These are phyloP conservation scores for Pogonomyrmex barbatus DNA, from an alignment of 1,140 invertebrate species.

Conservation along the genomic window DNA sequence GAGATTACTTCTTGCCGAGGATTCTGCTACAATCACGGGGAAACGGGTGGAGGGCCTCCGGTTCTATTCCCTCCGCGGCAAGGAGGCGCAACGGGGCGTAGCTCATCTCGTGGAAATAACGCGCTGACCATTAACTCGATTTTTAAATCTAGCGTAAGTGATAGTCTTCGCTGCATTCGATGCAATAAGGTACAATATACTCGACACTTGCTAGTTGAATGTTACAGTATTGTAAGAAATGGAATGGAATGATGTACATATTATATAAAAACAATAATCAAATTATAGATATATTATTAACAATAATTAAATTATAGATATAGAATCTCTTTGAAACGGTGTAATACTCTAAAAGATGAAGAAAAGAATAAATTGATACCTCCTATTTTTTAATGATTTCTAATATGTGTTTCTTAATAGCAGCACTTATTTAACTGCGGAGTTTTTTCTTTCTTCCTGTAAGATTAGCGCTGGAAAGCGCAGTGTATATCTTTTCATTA, in stretches of 20 bases:
- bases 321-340: neutral
- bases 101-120: constrained; percentile 57
- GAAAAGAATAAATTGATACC: neutral
- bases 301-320: neutral
- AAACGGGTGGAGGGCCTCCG: neutral
- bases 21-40: constrained; percentile 52
- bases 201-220: constrained; percentile 6
- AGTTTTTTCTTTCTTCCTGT: neutral
- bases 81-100: constrained; percentile 44
- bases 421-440: constrained; percentile 6
- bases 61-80: neutral
- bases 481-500: constrained; percentile 30
- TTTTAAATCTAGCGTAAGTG: constrained; percentile 53
- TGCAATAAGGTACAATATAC: constrained; percentile 6
- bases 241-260: neutral
- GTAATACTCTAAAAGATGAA: neutral
- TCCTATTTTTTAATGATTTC: neutral
- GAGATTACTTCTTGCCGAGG: constrained; percentile 60
- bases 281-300: neutral
- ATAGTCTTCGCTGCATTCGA: neutral
- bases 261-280: neutral
- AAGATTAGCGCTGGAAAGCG: constrained; percentile 3
- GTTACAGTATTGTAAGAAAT: neutral
- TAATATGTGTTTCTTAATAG: neutral
- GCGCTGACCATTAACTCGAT: constrained; percentile 59